Conservation (phyloP, 2,113 vertebrate species). For the Procavia capensis region DNA sequence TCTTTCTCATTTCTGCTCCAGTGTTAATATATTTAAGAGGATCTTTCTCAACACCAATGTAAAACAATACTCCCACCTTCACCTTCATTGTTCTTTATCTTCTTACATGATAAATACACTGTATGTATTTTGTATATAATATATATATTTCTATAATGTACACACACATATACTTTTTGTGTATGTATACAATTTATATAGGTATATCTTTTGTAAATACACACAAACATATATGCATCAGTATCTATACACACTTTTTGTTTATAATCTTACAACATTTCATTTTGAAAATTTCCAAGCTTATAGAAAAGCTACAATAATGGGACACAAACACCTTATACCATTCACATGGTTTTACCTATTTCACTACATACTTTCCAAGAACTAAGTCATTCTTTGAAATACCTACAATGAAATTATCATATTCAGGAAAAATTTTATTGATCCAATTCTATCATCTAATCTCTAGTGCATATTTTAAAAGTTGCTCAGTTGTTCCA, state of each 20-base stretch:
- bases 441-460: neutral
- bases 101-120: neutral
- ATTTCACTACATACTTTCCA: neutral
- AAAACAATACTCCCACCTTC: neutral
- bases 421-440: neutral
- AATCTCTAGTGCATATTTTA: conserved; percentile 10
- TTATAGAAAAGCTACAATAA: neutral
- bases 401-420: conserved; percentile 10
- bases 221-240: neutral
- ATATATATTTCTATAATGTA: neutral
- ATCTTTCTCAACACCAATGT: neutral
- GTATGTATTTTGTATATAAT: too few species aligned
- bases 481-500: neutral
- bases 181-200: neutral
- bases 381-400: neutral
- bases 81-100: neutral
- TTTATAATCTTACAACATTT: neutral
- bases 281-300: neutral
- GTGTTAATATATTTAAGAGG: neutral
- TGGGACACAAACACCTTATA: neutral
- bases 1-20: neutral
- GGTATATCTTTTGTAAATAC: too few species aligned
- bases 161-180: neutral
- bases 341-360: neutral
- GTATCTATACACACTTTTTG: neutral